A percentile compares a stretch with the other conserved stretches of the same genome.
These are phyloP conservation scores for Caenorhabditis parvicauda DNA, from an alignment of 2,888 invertebrate species.

Conservation along the genomic window DNA sequence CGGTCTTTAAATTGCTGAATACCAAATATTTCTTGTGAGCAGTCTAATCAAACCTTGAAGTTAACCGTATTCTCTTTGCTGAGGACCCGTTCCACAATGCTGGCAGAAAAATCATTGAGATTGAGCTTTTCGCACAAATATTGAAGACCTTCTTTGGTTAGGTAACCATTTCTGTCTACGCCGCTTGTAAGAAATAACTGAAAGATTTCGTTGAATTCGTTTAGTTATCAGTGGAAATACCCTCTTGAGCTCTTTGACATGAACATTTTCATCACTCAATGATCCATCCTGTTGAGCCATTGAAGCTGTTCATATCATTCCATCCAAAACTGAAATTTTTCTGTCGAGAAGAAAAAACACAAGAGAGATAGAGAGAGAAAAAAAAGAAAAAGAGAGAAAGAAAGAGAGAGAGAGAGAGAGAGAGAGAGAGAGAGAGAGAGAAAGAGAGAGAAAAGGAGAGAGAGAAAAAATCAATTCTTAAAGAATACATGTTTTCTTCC, in stretches of 20 bases:
- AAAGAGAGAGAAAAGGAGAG: constrained; percentile 5
- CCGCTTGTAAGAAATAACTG: constrained; percentile 45
- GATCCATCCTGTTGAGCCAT: constrained; percentile 32
- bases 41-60: constrained; percentile 26
- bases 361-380: constrained; percentile 2
- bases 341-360: too few species aligned
- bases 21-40: neutral
- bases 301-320: constrained; percentile 30
- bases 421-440: constrained; percentile 3
- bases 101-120: constrained; percentile 32
- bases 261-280: constrained; percentile 47
- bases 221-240: constrained; percentile 20
- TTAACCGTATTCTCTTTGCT: constrained; percentile 29
- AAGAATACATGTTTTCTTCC: constrained; percentile 10
- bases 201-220: too few species aligned
- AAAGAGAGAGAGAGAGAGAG: neutral
- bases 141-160: constrained; percentile 30
- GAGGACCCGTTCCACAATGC: constrained; percentile 36
- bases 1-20: constrained; percentile 48
- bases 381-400: neutral
- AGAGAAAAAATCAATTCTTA: too few species aligned
- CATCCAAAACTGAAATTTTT: too few species aligned
- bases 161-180: constrained; percentile 31
- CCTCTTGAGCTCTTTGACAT: constrained; percentile 45
- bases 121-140: constrained; percentile 39